Percentiles rank a stretch among this genome's conserved stretches.
Evolutionary conservation across 2,113 vertebrate genomes (phyloP).

Genomic region (Sturnira hondurensis): DNA sequence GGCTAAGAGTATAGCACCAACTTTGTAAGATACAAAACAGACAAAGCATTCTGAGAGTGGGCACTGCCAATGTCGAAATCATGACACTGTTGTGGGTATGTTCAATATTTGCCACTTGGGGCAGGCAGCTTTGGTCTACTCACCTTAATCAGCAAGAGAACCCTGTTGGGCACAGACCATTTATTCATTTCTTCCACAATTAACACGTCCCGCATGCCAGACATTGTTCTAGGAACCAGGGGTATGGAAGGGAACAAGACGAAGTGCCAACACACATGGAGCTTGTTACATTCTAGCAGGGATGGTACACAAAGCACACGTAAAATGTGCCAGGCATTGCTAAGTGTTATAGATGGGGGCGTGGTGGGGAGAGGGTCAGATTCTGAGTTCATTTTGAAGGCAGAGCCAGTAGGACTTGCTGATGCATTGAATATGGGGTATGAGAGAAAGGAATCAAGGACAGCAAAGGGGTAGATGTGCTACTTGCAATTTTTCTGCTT

Average conservation of each 20-base stretch:
- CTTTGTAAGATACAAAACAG: background rate
- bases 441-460: background rate
- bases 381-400: background rate
- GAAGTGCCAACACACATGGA: background rate
- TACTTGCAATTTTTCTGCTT: background rate
- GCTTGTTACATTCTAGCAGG: background rate
- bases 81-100: background rate
- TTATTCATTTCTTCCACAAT: background rate
- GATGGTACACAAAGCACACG: background rate
- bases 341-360: background rate
- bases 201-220: background rate
- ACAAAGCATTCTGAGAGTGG: background rate
- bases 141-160: background rate
- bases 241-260: background rate
- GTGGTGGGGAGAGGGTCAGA: background rate
- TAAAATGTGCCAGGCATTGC: background rate
- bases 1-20: background rate
- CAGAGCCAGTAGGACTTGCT: background rate
- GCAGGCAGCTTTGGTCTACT: background rate
- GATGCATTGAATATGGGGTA: background rate
- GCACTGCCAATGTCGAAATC: background rate
- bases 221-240: background rate
- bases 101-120: background rate
- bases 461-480: too few relatives aligned
- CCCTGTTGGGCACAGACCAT: background rate